Percentiles rank a stretch among this genome's conserved stretches.
Conservation (phyloP, 1,140 invertebrate species). For the Leptoteleia sp. region DNA sequence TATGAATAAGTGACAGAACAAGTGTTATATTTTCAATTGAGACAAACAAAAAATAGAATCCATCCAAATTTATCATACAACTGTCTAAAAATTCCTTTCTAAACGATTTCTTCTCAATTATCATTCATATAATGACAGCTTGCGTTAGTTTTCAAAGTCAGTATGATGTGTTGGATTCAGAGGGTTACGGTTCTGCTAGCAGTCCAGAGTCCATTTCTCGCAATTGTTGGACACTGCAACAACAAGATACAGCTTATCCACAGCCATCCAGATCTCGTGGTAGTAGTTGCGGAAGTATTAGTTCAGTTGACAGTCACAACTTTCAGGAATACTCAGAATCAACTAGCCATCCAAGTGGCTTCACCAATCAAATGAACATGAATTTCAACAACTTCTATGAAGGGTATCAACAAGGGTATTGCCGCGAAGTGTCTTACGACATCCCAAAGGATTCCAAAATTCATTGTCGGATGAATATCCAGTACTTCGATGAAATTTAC, state of each 20-base stretch:
- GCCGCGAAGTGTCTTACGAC: constrained; percentile 52
- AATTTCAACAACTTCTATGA: constrained; percentile 76
- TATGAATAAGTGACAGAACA: constrained; percentile 43
- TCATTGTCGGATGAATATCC: constrained; percentile 67
- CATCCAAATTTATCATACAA: too few species aligned
- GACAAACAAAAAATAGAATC: too few species aligned
- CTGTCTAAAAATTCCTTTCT: too few species aligned
- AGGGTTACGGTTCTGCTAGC: constrained; percentile 78
- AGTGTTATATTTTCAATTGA: constrained; percentile 5
- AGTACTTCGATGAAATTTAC: constrained; percentile 61
- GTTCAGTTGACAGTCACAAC: constrained; percentile 75
- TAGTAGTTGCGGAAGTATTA: constrained; percentile 76
- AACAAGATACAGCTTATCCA: constrained; percentile 71
- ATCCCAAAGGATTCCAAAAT: constrained; percentile 66
- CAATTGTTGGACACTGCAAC: constrained; percentile 68
- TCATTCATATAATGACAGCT: constrained; percentile 68
- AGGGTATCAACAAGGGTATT: constrained; percentile 71
- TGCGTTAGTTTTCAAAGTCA: constrained; percentile 74
- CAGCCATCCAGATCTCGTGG: constrained; percentile 75
- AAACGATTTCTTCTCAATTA: too few species aligned
- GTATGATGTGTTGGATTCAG: constrained; percentile 77
- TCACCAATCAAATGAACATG: constrained; percentile 59
- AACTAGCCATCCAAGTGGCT: constrained; percentile 25
- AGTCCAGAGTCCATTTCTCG: constrained; percentile 77
- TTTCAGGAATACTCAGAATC: constrained; percentile 71